These are phyloP conservation scores for Mylabris sibirica DNA, from an alignment of 2,888 invertebrate genomes.

Conservation along the genomic window DNA sequence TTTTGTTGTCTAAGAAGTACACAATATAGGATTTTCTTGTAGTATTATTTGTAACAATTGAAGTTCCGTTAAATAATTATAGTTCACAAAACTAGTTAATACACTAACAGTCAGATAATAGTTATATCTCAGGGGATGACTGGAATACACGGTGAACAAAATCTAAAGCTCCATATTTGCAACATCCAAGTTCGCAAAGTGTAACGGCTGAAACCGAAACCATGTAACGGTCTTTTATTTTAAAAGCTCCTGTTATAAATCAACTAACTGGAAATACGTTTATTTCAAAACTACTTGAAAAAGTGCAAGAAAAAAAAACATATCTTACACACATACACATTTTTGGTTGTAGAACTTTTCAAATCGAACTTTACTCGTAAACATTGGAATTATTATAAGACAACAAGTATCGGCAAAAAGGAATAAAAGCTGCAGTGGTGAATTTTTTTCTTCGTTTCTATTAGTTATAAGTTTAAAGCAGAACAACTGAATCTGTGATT, in stretches of 20 bases:
- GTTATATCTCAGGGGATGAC: background rate
- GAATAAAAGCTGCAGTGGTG: background rate
- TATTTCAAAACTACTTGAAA: conserved; percentile 23
- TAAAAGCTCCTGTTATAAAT: conserved; percentile 32
- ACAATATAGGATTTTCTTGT: too few species aligned
- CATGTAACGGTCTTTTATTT: conserved; percentile 29
- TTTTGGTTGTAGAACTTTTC: conserved; percentile 10
- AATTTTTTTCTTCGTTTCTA: background rate
- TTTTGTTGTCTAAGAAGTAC: too few species aligned
- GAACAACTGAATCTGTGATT: too few species aligned
- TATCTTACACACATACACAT: conserved; percentile 15
- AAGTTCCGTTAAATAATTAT: background rate
- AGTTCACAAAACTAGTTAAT: background rate
- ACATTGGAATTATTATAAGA: background rate
- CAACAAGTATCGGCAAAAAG: background rate
- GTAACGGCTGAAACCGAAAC: conserved; percentile 31
- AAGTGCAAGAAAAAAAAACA: conserved; percentile 12
- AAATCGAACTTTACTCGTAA: conserved; percentile 12
- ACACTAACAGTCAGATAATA: background rate
- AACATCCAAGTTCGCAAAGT: conserved; percentile 12
- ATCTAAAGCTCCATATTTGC: conserved; percentile 7
- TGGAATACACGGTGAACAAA: background rate
- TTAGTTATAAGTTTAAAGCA: background rate
- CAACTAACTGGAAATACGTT: conserved; percentile 27
- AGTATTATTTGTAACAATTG: background rate